phyloP scores from a whole-genome alignment of 2,113 vertebrate genomes.

The Labrus mixtus region DNA sequence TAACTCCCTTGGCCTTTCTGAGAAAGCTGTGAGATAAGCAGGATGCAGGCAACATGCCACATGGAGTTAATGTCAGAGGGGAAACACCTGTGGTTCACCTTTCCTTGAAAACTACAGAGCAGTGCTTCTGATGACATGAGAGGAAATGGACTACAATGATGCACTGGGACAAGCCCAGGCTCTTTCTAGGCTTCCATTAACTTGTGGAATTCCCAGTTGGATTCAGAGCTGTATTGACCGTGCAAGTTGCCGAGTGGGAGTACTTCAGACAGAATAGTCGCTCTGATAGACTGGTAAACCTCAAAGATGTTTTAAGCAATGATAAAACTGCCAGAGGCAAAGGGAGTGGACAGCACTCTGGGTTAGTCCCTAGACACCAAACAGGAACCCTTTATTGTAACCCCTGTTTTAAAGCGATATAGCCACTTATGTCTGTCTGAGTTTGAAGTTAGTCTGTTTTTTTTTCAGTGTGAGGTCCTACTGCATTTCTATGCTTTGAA shows the following conservation, averaged over 20 bases:
- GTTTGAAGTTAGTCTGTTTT: conserved; percentile 5
- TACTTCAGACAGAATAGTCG: conserved; percentile 32
- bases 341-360: conserved; percentile 15
- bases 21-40: conserved; percentile 6
- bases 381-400: neutral
- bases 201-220: conserved; percentile 4
- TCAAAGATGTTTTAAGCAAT: conserved; percentile 39
- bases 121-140: conserved; percentile 2
- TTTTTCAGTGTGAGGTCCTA: no score
- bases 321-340: neutral
- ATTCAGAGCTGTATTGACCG: conserved; percentile 1
- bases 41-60: conserved; percentile 26
- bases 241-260: conserved; percentile 4
- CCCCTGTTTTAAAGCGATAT: neutral
- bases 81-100: conserved; percentile 27
- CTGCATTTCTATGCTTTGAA: no score
- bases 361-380: conserved; percentile 12
- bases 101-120: conserved; percentile 9
- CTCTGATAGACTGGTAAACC: conserved; percentile 13
- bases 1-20: conserved; percentile 24
- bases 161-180: neutral
- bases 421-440: neutral
- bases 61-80: conserved; percentile 21
- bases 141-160: neutral
- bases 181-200: neutral